Evolutionary conservation across 2,888 invertebrate species (phyloP).

Genomic region (Drosophila mettleri): DNA sequence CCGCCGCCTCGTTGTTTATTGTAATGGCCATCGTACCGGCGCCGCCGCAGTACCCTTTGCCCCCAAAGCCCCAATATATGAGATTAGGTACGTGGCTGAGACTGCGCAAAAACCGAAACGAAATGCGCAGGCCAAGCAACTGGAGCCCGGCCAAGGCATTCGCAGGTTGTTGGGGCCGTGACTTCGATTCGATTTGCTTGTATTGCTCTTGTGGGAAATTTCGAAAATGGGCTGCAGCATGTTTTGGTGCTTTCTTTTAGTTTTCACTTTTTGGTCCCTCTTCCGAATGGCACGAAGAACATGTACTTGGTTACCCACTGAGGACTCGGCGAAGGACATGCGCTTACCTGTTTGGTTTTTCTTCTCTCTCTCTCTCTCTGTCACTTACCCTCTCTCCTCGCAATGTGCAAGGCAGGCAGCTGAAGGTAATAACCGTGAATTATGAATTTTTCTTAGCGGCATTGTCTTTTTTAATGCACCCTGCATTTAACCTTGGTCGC

Average conservation of each 20-base stretch:
- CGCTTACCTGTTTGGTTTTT: conserved; percentile 61
- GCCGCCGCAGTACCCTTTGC: conserved; percentile 64
- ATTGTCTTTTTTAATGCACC: conserved; percentile 54
- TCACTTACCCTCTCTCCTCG: conserved; percentile 1
- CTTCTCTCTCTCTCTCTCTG: neutral
- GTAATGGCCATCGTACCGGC: conserved; percentile 74
- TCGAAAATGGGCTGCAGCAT: conserved; percentile 51
- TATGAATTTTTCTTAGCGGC: conserved; percentile 53
- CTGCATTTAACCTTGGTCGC: conserved; percentile 71
- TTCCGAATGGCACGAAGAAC: conserved; percentile 23
- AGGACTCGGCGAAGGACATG: conserved; percentile 36
- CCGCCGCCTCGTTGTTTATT: conserved; percentile 76
- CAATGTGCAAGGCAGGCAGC: conserved; percentile 48
- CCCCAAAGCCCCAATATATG: conserved; percentile 65
- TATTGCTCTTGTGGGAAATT: conserved; percentile 79
- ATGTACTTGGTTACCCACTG: conserved; percentile 14
- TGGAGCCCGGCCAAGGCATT: conserved; percentile 54
- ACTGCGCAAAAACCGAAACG: conserved; percentile 64
- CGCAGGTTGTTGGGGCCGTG: conserved; percentile 40
- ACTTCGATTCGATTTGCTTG: conserved; percentile 72
- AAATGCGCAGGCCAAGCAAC: conserved; percentile 56
- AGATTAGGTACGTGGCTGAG: conserved; percentile 76
- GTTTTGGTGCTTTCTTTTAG: conserved; percentile 40
- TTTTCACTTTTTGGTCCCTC: conserved; percentile 31
- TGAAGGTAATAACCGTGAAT: conserved; percentile 67